Conservation (phyloP, 2,888 invertebrate species). For the Luperina nickerlii region DNA sequence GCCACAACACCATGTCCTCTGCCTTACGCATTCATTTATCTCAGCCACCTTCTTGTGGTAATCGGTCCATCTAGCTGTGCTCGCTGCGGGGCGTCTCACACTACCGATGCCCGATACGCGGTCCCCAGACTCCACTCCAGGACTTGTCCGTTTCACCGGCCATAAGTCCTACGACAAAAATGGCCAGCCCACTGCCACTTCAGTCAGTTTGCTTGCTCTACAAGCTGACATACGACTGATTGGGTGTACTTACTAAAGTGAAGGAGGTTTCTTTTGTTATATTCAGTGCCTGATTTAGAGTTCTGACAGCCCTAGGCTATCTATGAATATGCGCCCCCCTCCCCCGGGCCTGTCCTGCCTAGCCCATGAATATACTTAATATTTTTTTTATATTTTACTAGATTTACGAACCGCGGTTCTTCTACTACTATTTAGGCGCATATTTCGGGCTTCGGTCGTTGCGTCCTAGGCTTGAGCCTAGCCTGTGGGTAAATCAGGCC, state of each 20-base stretch:
- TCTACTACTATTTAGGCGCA: no score
- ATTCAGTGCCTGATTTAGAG: no score
- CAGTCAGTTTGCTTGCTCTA: not conserved
- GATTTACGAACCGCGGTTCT: no score
- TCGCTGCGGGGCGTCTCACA: not conserved
- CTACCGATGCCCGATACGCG: no score
- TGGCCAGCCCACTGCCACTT: not conserved
- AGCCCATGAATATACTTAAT: no score
- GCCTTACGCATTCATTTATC: not conserved
- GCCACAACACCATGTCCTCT: not conserved
- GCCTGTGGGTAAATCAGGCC: no score
- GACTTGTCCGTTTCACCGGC: not conserved
- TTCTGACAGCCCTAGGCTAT: no score
- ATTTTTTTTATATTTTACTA: no score
- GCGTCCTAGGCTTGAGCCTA: no score
- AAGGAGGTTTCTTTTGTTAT: not conserved
- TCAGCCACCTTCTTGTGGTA: not conserved
- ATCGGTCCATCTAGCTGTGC: not conserved
- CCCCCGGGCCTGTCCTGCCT: no score
- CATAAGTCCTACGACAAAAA: not conserved
- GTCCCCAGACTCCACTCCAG: not conserved
- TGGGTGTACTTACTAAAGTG: not conserved
- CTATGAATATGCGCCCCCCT: no score
- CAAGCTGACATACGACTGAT: not conserved
- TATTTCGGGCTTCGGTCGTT: no score